Base-by-base conservation (phyloP, 1,140 invertebrate genomes). In the Globodera ellingtonae region DNA sequence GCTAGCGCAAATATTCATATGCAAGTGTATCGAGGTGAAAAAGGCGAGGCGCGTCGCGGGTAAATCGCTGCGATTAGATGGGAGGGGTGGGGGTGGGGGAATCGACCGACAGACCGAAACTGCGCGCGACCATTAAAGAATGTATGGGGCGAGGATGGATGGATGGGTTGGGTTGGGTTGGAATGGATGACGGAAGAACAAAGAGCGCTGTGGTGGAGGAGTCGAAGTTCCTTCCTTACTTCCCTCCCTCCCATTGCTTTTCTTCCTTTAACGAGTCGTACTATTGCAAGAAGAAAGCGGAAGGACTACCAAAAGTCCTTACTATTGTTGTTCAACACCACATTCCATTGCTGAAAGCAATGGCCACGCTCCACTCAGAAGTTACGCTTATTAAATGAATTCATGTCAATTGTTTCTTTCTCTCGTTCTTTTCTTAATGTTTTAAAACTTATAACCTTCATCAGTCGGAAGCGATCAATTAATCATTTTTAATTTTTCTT, bases 311-410 rank as follows among this genome's bases (percentile, higher is more conserved):
- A 62, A 1, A 62, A 72, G 35, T 72, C 72, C 6, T 72, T 75
- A 18, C 56, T 18, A 62, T 62, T 62, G 56, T 62, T 62, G 56
- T 62, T 62, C 52, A 52, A 62, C 10, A 13, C 56, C 56, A 62
- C 73, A 75, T 72, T 72, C 73, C 47, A 24, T 52, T 75, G 56
- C 65, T 7, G 1, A 75, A 75, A 72, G 47, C 7, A 72, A 18
- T 75, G 15, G n/a, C n/a, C 47, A 8, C 50, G 8, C 47, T 72
- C 73, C 48, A 62, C 52, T 62, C 56, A 62, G 18, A 62, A 52
- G 10, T 52, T 52, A 52, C 7, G 6, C 56, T 15, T 10, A 15
- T 62, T 62, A 18, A 18, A 10, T 18, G 13, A 62, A 18, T n/a
- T 62, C 4, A 52, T 52, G 50, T 4, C 56, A 62, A 62, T 18